Conservation (phyloP, 2,113 vertebrate species). For the Ellobius talpinus region DNA sequence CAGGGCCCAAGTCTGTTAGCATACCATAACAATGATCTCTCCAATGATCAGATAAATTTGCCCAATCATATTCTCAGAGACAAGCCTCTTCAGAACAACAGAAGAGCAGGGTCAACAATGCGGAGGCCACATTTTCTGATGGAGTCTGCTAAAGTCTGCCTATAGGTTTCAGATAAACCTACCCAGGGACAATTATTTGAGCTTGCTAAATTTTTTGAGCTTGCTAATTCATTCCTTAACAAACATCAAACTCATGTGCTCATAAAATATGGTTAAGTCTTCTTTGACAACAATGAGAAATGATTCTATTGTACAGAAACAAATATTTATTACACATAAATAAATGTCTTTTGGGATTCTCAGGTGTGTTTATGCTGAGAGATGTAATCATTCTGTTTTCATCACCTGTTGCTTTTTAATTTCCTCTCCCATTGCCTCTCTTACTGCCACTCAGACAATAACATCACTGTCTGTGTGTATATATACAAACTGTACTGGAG, state of each 20-base stretch:
- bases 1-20: neutral
- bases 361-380: slow-evolving; percentile 36
- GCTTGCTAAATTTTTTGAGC: neutral
- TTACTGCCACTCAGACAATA: slow-evolving; percentile 28
- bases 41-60: neutral
- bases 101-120: neutral
- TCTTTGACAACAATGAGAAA: slow-evolving; percentile 64
- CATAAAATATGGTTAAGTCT: neutral
- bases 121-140: neutral
- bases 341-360: slow-evolving; percentile 65
- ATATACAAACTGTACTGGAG: neutral
- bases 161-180: neutral
- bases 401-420: slow-evolving; percentile 75
- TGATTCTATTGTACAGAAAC: slow-evolving; percentile 20
- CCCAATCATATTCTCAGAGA: neutral
- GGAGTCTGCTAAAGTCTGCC: neutral
- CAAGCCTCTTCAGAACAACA: neutral
- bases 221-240: slow-evolving; percentile 59
- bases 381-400: slow-evolving; percentile 71
- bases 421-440: slow-evolving; percentile 68
- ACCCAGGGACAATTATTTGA: slow-evolving; percentile 10
- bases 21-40: neutral
- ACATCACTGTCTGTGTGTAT: slow-evolving; percentile 27
- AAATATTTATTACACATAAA: slow-evolving; percentile 54
- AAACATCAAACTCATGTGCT: slow-evolving; percentile 36